phyloP scores from a whole-genome alignment of 2,888 invertebrate species.

The Phengaris arion region DNA sequence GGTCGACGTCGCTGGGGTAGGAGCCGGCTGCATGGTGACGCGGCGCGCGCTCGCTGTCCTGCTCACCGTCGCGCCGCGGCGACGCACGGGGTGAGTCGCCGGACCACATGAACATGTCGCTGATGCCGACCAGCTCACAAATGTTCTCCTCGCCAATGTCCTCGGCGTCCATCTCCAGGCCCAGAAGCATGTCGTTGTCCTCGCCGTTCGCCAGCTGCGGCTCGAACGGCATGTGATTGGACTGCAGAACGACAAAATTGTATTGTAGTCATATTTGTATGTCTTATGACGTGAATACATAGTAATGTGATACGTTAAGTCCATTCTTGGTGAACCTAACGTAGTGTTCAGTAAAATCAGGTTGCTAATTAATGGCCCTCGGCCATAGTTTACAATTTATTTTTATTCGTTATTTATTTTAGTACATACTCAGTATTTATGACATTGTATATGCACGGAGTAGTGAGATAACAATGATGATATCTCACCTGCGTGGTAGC shows the following conservation, averaged over 20 bases:
- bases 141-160: conserved; percentile 83
- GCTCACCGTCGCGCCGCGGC: conserved; percentile 48
- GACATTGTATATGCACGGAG: too few relatives aligned
- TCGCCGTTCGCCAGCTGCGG: conserved; percentile 71
- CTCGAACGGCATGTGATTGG: conserved; percentile 71
- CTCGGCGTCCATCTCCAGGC: conserved; percentile 69
- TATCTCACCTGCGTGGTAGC: conserved; percentile 90
- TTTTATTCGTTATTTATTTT: too few relatives aligned
- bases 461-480: too few relatives aligned
- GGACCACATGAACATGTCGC: conserved; percentile 84
- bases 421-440: too few relatives aligned
- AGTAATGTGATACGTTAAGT: too few relatives aligned
- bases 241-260: conserved; percentile 45
- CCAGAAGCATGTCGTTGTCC: conserved; percentile 67
- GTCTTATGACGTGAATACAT: too few relatives aligned
- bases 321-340: too few relatives aligned
- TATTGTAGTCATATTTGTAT: too few relatives aligned
- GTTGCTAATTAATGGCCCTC: too few relatives aligned
- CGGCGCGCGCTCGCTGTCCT: conserved; percentile 40
- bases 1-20: conserved; percentile 50
- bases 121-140: conserved; percentile 78
- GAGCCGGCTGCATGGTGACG: conserved; percentile 41
- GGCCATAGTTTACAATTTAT: too few relatives aligned
- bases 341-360: too few relatives aligned
- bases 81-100: conserved; percentile 50